These are phyloP conservation scores for Polypterus senegalus DNA, from an alignment of 2,113 vertebrate genomes.

Conservation along the genomic window DNA sequence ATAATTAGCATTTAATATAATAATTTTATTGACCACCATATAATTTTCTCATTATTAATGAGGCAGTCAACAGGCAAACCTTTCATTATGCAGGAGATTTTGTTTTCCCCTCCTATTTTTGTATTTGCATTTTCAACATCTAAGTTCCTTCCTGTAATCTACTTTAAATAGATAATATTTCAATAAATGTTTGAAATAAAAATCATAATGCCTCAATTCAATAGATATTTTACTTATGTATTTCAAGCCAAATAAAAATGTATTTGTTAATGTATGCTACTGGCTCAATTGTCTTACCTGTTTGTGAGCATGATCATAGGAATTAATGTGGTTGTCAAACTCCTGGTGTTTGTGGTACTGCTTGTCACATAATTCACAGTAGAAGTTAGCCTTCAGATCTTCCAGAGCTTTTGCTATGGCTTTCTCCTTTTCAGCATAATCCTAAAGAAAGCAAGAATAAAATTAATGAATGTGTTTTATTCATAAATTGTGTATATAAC, in stretches of 20 bases:
- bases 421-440: slow-evolving; percentile 72
- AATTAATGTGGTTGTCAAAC: slow-evolving; percentile 99
- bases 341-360: slow-evolving; percentile 98
- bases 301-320: slow-evolving; percentile 96
- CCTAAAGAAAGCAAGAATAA: slow-evolving; percentile 52
- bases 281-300: slow-evolving; percentile 60
- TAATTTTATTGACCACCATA: too few relatives aligned
- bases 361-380: slow-evolving; percentile 97
- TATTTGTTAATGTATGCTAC: neutral
- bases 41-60: too few relatives aligned
- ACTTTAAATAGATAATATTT: too few relatives aligned
- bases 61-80: too few relatives aligned
- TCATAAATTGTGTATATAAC: too few relatives aligned
- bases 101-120: too few relatives aligned
- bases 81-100: too few relatives aligned
- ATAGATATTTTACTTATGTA: neutral
- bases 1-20: too few relatives aligned
- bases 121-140: too few relatives aligned
- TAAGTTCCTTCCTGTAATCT: too few relatives aligned
- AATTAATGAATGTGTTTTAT: neutral
- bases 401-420: slow-evolving; percentile 75
- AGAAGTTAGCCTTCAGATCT: slow-evolving; percentile 91
- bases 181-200: neutral
- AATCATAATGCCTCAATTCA: neutral
- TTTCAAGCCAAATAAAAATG: neutral